Percentiles rank a stretch among this genome's conserved stretches.
Conservation (phyloP, 2,797 vertebrate species). For the Anisognathus igniventris region DNA sequence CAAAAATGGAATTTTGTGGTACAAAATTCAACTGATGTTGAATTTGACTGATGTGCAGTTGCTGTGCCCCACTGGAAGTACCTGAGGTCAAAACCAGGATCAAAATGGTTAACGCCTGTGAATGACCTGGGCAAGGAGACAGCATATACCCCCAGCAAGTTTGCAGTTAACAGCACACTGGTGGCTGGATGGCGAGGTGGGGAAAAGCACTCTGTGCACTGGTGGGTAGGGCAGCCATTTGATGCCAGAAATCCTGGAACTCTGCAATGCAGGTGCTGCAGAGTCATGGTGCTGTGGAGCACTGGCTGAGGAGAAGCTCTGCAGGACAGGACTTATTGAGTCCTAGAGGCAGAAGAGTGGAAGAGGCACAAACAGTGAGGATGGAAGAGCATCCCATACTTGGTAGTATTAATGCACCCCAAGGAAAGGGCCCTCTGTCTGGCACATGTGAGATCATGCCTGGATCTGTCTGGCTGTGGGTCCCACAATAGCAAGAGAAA, state of each 20-base stretch:
- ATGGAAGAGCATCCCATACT: neutral
- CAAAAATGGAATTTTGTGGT: neutral
- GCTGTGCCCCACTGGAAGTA: neutral
- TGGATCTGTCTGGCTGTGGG: neutral
- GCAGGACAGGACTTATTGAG: neutral
- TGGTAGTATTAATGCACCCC: neutral
- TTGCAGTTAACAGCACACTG: neutral
- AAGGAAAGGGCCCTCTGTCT: neutral
- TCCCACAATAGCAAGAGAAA: neutral
- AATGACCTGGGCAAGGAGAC: neutral
- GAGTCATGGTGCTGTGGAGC: neutral
- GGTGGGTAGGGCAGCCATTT: neutral
- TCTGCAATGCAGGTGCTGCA: neutral
- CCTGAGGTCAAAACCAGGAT: neutral
- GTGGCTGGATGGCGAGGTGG: accelerated
- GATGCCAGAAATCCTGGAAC: neutral
- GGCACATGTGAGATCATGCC: neutral
- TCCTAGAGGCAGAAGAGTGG: neutral
- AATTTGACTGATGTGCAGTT: neutral
- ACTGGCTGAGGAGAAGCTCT: neutral
- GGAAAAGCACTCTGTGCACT: neutral
- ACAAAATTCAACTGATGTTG: neutral
- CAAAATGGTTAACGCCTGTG: neutral
- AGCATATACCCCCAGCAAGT: neutral
- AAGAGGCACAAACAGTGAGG: neutral